phyloP scores from a whole-genome alignment of 64 coral and sea anemone genomes.

The Stylophora pistillata region DNA sequence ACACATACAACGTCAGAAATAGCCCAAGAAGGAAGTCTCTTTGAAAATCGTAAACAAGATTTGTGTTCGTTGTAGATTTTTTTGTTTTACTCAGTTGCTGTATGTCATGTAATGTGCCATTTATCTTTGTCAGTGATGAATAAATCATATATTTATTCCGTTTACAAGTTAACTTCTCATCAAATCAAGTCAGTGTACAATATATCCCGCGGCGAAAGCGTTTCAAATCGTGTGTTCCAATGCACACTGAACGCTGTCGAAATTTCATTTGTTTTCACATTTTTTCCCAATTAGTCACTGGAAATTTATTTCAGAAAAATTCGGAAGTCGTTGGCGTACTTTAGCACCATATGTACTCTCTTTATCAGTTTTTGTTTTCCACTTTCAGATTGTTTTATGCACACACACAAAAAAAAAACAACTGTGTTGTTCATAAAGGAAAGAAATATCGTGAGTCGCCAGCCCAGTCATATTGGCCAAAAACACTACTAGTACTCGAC shows the following conservation, averaged over 20 bases:
- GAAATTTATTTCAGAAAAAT: neutral
- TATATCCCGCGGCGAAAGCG: neutral
- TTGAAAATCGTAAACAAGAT: slow-evolving; percentile 23
- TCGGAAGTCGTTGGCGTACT: neutral
- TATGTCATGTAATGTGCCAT: neutral
- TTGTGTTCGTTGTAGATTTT: neutral
- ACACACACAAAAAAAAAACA: too few species aligned
- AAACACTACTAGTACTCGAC: slow-evolving; percentile 6
- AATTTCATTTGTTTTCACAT: neutral
- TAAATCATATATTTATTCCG: slow-evolving; percentile 24
- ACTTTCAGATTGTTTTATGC: too few species aligned
- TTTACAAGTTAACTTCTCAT: slow-evolving; percentile 14
- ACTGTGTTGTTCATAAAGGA: too few species aligned
- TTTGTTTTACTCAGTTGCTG: neutral
- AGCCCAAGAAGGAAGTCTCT: slow-evolving; percentile 32
- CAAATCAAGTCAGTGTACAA: neutral
- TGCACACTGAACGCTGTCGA: neutral
- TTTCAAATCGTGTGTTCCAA: neutral
- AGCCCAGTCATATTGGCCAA: neutral
- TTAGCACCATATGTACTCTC: neutral
- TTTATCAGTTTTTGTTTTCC: too few species aligned
- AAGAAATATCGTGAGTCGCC: too few species aligned
- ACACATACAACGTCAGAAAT: neutral
- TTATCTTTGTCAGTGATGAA: neutral
- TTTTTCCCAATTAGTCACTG: neutral